Base-by-base conservation (phyloP, 2,888 invertebrate species). In the Xestia sexstrigata region DNA sequence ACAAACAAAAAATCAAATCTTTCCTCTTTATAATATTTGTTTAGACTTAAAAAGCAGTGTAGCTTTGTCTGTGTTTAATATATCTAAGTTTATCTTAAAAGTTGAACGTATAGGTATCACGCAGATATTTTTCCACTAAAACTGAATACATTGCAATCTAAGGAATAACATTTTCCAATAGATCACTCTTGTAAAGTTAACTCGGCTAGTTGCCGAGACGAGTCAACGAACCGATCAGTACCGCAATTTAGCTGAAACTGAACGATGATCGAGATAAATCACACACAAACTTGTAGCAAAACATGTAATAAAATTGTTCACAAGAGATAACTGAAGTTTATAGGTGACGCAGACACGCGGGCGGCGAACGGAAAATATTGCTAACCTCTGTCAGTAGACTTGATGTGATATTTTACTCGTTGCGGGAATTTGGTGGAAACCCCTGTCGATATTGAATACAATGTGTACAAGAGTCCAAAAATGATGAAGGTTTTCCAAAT, bases 261-360 rank as follows among this genome's bases (percentile, higher is more conserved):
- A 78, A 70, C 35, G 65, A 69, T 75, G 23, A 69, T 63, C 67
- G 30, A 73, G 52, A 83, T 86, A 87, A 79, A 89, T 82, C 73
- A 81, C 76, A 78, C 65, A 72, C 74, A 66, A 82, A 79, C 70
- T 88, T 76, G 68, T 76, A 58, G 77, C 80, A 79, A 74, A 80
- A 85, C 79, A 83, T 78, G 81, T 77, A 71, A 86, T 86, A 81
- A 85, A 86, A 84, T n/a, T 80, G 76, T 82, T 75, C 47, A 55
- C 65, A 47, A 23, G 7, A 79, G 71, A 86, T 78, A 83, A 80
- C 68, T 67, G 30, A 74, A 81, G 71, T 79, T 83, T 83, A 84
- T 73, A 68, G 70, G 35, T 23, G 58, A 79, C 62, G 65, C 49
- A 77, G 65, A 77, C 58, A 63, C 30, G 49, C 55, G 72, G 74